Base-by-base conservation (phyloP, 2,113 vertebrate species). In the Craseonycteris thonglongyai region DNA sequence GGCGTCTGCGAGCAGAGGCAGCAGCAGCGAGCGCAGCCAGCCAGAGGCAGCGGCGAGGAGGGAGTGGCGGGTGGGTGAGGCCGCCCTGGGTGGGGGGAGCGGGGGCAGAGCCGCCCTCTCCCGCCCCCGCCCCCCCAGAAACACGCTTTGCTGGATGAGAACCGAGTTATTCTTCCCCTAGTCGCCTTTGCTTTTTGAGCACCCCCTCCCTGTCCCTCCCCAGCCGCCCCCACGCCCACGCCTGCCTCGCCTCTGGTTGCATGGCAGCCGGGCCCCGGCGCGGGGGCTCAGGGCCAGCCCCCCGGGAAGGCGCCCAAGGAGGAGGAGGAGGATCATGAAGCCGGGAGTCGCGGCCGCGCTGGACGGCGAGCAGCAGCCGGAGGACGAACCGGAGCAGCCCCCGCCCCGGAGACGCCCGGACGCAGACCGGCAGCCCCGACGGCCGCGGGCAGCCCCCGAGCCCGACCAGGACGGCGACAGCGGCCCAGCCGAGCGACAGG, bases 251-350 rank as follows among this genome's bases (percentile, higher is more conserved):
- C 95, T 97, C 68, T 91, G 97, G 96, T 97, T 97, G 96, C 97
- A 97, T 97, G 97, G 97, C 97, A 97, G 96, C 96, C 89, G 91
- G 87, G 96, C 84, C 96, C 76, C 21, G 95, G 93, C 58, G 95
- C 94, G 84, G 97, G 97, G 97, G 97, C 97, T 96, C 90, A 90
- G 80, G 78, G 93, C 96, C 74, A n/a, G 97, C 94, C 97, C 97
- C 97, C 92, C 84, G 95, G 93, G 95, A 90, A 95, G 88, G 92
- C 96, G 95, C n/a, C n/a, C n/a, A 92, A 81, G 95, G 63, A 85
- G 93, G 91, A 38, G 95, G 88, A 59, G 91, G 96, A 93, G 96
- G 96, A 97, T 95, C 97, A 97, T 97, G 97, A 97, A 96, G 96
- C 83, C 96, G 11, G 93, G 75, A 97, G 96, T 88, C 83, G 90